Evolutionary conservation across 2,113 vertebrate species (phyloP).

Genomic region (Elgaria multicarinata): DNA sequence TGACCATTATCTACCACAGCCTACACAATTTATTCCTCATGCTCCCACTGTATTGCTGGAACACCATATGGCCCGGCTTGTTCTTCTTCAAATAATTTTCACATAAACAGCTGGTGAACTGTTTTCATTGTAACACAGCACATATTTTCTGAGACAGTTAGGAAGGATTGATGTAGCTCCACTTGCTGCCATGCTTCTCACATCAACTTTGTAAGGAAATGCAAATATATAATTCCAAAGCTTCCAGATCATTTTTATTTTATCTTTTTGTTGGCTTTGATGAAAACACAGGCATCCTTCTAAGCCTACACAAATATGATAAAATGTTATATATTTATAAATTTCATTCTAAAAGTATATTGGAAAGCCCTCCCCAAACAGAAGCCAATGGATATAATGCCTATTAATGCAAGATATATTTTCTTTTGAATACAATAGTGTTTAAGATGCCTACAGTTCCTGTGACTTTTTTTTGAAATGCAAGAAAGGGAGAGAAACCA

Average conservation of each 20-base stretch:
- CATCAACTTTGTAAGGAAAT: constrained; percentile 66
- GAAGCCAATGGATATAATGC: constrained; percentile 36
- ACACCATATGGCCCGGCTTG: constrained; percentile 81
- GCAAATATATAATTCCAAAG: constrained; percentile 61
- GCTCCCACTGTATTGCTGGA: constrained; percentile 68
- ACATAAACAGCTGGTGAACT: constrained; percentile 85
- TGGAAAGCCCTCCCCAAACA: constrained; percentile 53
- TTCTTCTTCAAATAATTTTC: constrained; percentile 86
- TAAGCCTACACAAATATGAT: constrained; percentile 40
- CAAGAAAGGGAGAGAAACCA: neutral
- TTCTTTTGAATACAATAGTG: constrained; percentile 52
- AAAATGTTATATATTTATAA: neutral
- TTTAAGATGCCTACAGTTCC: constrained; percentile 51
- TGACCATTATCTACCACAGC: constrained; percentile 79
- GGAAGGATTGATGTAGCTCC: constrained; percentile 72
- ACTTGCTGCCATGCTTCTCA: constrained; percentile 65
- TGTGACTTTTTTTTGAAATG: neutral
- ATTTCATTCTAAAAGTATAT: constrained; percentile 39
- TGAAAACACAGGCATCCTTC: constrained; percentile 31
- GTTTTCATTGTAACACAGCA: constrained; percentile 80
- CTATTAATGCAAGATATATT: constrained; percentile 43
- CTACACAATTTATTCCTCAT: constrained; percentile 78
- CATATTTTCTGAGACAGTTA: constrained; percentile 83
- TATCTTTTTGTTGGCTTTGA: neutral
- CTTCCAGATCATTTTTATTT: constrained; percentile 38